Base-by-base conservation (phyloP, 2,888 invertebrate genomes). In the Heliconius sara region DNA sequence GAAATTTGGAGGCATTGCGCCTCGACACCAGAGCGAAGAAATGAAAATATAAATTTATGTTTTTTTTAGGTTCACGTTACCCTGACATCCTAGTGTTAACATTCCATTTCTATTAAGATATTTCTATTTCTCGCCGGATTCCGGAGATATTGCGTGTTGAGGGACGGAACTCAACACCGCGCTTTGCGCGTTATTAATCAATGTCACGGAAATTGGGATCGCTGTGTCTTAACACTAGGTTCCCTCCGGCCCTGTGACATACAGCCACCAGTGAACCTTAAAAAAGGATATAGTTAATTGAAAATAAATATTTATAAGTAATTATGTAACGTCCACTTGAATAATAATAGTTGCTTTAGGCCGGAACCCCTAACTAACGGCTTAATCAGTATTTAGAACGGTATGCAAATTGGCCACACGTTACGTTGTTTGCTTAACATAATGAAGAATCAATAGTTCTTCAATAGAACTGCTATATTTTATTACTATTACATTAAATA, bases 301-400 rank as follows among this genome's bases (percentile, higher is more conserved):
- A 13, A 66, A 57, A 25, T 25, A 73, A 63, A 63, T 74, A 65
- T 65, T 60, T 43, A 39, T 65, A 65, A 74, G 39, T 74, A 63
- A 25, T 63, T 25, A 63, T 63, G 43, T 65, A 63, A 74, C 43
- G 60, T 74, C 16, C 19, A 39, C n/a, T 63, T 39, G 60, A 39
- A 60, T 65, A 74, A 74, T 63, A 60, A 60, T 63, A 74, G 65
- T 63, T 74, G 63, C 16, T 73, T 57, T 60, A 30, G 27, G 60
- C 77, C 74, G 74, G 70, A 77, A 67, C 68, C 65, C 60, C 71
- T 39, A 77, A 63, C 77, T 79, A 80, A 82, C 82, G 60, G 77
- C 77, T 80, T 80, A 82, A 80, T 82, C 77, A 82, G 82, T 77
- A 77, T 68, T 71, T 74, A 77, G 79, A 71, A 79, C 82, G 75